Evolutionary conservation across 2,888 invertebrate species (phyloP), one percentile per base, ranked within the genome.

Genomic region (Deilephila elpenor): DNA sequence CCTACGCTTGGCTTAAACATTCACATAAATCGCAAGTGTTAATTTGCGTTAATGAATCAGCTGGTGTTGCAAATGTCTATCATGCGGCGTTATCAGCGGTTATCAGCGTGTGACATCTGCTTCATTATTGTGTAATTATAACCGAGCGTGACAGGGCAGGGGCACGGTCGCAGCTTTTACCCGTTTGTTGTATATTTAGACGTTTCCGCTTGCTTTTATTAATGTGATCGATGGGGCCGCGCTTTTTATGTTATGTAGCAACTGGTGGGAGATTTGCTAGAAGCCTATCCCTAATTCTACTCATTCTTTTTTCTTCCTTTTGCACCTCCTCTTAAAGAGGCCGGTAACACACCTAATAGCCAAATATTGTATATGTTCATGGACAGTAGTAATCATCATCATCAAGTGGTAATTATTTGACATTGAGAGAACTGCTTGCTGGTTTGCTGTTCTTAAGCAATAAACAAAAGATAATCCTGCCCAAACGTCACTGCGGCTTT

Each of bases 101-200:
- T 67, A 67, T 67, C 67, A 14, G 25, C 67, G 51, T 67, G 67
- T 51, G 67, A 67, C 67, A 67, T 67, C 67, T 67, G 67, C 67
- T 44, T 67, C 67, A 51, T 67, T 67, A 67, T 67, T 67, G 67
- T 59, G 59, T 59, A 59, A 59, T 64, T 72, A 72, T 72, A 6
- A 5, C 4, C 32, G 64, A 29, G 14, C 29, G n/a, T 17, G 14
- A 32, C 32, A n/a, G 51, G 20, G 67, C 44, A 25, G 44, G 67
- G 44, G 44, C 67, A 51, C 25, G 20, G 67, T 51, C 67, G 67
- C 25, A 25, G 64, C 25, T 67, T 44, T 67, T 67, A 67, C 64
- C 64, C 25, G 51, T 25, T 20, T 59, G 56, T 14, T 14, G 44
- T 59, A 71, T 59, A 71, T 59, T n/a, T 51, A 62, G 25, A 3